Percentiles rank a stretch among this genome's conserved stretches.
These are phyloP conservation scores for Avahi laniger DNA, from an alignment of 2,797 vertebrate species.

Conservation along the genomic window DNA sequence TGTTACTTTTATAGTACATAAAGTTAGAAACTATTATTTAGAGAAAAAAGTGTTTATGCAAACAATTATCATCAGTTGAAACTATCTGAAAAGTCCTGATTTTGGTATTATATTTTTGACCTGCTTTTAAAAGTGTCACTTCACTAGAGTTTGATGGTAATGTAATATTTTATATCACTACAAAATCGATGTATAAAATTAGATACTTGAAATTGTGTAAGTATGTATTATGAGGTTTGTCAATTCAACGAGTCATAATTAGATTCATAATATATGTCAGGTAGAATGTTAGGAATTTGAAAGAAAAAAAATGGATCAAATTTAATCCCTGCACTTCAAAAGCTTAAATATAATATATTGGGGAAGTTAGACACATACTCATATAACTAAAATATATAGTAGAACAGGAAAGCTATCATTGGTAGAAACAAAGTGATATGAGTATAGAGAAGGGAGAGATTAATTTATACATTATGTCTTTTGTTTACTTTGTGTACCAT, in stretches of 20 bases:
- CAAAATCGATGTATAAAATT: not conserved
- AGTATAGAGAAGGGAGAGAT: not conserved
- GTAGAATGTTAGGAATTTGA: not conserved
- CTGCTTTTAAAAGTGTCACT: slow-evolving; percentile 10
- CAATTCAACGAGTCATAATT: not conserved
- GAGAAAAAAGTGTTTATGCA: slow-evolving; percentile 12
- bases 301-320: not conserved
- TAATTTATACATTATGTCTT: not conserved
- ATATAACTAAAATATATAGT: not conserved
- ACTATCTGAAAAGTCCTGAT: not conserved
- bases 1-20: not conserved
- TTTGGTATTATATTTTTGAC: not conserved
- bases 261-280: not conserved
- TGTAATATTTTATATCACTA: not conserved
- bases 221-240: not conserved
- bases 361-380: not conserved
- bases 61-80: not conserved
- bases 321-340: not conserved
- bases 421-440: not conserved
- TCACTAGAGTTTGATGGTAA: not conserved
- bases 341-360: not conserved
- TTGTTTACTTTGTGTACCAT: not conserved
- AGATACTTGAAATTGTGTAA: not conserved
- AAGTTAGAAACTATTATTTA: not conserved
- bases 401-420: not conserved